Evolutionary conservation across 1,140 invertebrate genomes (phyloP).

Genomic region (Nylanderia fulva): DNA sequence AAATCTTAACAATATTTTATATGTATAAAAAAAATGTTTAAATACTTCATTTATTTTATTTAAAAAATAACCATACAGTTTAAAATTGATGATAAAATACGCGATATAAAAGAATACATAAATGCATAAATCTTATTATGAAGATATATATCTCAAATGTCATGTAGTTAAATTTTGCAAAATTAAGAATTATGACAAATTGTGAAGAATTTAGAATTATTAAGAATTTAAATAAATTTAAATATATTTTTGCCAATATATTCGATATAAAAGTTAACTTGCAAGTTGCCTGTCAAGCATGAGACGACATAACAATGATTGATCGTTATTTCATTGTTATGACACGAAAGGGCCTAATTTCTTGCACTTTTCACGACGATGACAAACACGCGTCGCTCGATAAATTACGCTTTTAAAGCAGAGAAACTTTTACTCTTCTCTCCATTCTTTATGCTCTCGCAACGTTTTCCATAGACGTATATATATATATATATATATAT

Average conservation of each 20-base stretch:
- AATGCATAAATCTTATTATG: neutral
- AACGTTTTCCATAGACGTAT: neutral
- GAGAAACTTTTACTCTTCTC: constrained; percentile 12
- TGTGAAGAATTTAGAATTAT: too few relatives aligned
- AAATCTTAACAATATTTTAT: too few relatives aligned
- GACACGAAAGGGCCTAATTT: constrained; percentile 5
- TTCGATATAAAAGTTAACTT: neutral
- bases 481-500: too few relatives aligned
- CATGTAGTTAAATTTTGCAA: neutral
- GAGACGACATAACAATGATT: neutral
- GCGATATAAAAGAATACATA: neutral
- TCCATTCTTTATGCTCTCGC: constrained; percentile 27
- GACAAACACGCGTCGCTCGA: constrained; percentile 16
- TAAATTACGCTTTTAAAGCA: constrained; percentile 41
- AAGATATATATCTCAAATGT: neutral
- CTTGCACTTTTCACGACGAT: neutral
- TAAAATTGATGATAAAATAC: neutral
- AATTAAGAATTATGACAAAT: too few relatives aligned
- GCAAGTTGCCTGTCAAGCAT: neutral
- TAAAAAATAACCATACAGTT: too few relatives aligned
- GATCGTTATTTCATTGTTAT: neutral
- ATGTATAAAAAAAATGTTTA: too few relatives aligned
- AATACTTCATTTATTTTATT: too few relatives aligned
- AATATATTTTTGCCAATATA: neutral
- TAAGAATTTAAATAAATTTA: neutral